Evolutionary conservation across 2,113 vertebrate species (phyloP), one percentile per base, ranked within the genome.

Genomic region (Centropristis striata): DNA sequence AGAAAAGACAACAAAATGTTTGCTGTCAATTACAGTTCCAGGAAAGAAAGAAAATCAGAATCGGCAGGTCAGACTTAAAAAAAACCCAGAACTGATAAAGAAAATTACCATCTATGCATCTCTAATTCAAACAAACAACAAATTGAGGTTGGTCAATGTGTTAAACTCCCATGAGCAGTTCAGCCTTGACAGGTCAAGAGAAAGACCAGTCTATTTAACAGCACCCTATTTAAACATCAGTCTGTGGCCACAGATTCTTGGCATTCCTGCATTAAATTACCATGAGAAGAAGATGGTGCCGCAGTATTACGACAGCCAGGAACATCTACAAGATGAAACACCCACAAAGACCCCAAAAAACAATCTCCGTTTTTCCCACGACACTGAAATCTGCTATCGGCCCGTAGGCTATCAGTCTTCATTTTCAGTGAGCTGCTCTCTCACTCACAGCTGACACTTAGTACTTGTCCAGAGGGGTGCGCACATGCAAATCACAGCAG

Each of bases 171-270:
- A 72, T 42, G 80, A 82, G 51, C 69, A 42, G 44, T 49, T 70
- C 59, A 71, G 63, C 39, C 70, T 54, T 84, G 87, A 73, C 90
- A 90, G 91, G 94, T 95, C 86, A 86, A 87, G 69, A 82, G 83
- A 75, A 58, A 94, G 95, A 96, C 97, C 96, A 96, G 95, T 97
- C 96, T 97, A 95, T 80, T 82, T 63, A 92, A 96, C 92, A 91
- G 93, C 95, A 95, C 96, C 93, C 92, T 91, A 91, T 92, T 93
- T 92, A 83, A 93, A 94, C 95, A 74, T 73, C 65, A 75, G 61
- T 60, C 53, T 42, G 21, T 14, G 21, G 46, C 61, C 60, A 74
- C 72, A 81, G 47, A 90, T 88, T 87, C 83, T 44, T 73, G 41
- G 37, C 66, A 91, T 85, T 89, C 86, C 78, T 71, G 81, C 60